Percentiles rank a stretch among this genome's conserved stretches.
Conservation (phyloP, 2,888 invertebrate genomes). For the Teleogryllus oceanicus region DNA sequence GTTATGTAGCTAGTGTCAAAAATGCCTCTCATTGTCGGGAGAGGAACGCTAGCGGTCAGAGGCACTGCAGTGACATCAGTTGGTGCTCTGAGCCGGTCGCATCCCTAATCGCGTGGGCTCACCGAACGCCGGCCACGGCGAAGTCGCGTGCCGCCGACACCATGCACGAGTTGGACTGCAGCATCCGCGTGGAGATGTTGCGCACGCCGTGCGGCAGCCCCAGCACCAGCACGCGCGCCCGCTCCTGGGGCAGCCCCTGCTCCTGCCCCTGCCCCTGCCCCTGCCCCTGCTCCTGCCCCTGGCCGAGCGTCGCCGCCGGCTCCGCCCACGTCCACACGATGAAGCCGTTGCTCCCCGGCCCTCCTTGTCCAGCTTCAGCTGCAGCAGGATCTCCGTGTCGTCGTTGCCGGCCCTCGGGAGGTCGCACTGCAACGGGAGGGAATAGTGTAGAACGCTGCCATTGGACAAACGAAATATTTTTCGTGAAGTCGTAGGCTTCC, state of each 20-base stretch:
- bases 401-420: slow-evolving; percentile 55
- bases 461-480: too few species aligned
- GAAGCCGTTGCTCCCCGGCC: slow-evolving; percentile 83
- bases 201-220: slow-evolving; percentile 80
- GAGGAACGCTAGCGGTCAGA: too few species aligned
- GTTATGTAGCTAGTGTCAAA: too few species aligned
- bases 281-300: slow-evolving; percentile 42
- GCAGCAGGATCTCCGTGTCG: slow-evolving; percentile 70
- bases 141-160: slow-evolving; percentile 86
- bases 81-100: too few species aligned
- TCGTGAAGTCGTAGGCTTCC: too few species aligned
- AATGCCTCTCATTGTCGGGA: too few species aligned
- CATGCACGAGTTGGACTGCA: slow-evolving; percentile 87
- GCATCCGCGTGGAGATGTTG: slow-evolving; percentile 89
- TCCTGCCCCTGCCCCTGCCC: too few species aligned
- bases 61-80: too few species aligned
- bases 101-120: slow-evolving; percentile 25
- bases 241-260: too few species aligned
- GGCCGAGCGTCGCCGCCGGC: slow-evolving; percentile 56
- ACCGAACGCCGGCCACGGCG: slow-evolving; percentile 92
- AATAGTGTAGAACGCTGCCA: background rate
- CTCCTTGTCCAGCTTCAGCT: slow-evolving; percentile 77
- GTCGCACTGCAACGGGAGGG: background rate
- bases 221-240: slow-evolving; percentile 53
- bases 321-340: slow-evolving; percentile 60